Percentiles rank a stretch among this genome's conserved stretches.
phyloP scores from a whole-genome alignment of 2,888 invertebrate genomes.

The Thysanoteuthis rhombus region DNA sequence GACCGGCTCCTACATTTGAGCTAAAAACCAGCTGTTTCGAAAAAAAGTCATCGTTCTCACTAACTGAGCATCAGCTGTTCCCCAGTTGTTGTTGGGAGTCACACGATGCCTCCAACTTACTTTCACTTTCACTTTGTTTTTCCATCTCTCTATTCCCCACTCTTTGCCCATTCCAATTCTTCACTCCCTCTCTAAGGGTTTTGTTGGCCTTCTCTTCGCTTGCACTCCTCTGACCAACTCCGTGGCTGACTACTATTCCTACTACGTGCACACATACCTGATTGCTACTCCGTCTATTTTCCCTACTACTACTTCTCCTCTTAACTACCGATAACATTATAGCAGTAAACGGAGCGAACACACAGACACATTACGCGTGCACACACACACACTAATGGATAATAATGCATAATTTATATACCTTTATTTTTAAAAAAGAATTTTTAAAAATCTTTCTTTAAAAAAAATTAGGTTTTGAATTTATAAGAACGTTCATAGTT shows the following conservation, averaged over 20 bases:
- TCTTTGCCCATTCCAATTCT: neutral
- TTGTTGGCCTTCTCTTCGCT: neutral
- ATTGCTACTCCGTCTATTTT: no score
- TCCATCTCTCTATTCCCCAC: neutral
- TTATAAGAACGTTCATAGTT: neutral
- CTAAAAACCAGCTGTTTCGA: neutral
- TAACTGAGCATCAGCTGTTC: neutral
- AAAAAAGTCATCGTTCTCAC: neutral
- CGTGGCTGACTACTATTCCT: neutral
- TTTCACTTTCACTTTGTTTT: neutral
- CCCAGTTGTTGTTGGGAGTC: neutral
- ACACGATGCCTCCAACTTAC: neutral
- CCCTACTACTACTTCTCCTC: neutral
- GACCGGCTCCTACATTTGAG: neutral
- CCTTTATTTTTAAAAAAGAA: neutral
- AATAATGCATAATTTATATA: constrained; percentile 12
- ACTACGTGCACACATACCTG: neutral
- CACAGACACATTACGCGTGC: neutral
- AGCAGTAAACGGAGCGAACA: constrained; percentile 12
- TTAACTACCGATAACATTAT: neutral
- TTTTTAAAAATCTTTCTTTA: neutral
- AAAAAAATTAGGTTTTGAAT: neutral
- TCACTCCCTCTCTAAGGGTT: neutral
- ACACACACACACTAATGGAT: neutral
- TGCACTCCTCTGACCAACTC: neutral